A percentile compares a stretch with the other conserved stretches of the same genome.
Evolutionary conservation across 2,888 invertebrate genomes (phyloP).

Genomic region (Altica lythri): DNA sequence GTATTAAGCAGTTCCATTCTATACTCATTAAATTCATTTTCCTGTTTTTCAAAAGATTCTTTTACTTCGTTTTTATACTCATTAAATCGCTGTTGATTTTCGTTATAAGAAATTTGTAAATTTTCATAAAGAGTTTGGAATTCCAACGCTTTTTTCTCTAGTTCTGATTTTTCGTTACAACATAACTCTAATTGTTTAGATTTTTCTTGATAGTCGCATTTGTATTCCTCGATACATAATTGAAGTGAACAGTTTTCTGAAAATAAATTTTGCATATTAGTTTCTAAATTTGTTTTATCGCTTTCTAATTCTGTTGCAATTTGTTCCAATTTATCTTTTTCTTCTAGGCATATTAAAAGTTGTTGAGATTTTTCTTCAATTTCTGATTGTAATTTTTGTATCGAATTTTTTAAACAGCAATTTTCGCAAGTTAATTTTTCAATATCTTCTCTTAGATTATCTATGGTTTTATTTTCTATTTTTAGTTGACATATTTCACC

Average conservation of each 20-base stretch:
- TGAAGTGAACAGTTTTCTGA: no score
- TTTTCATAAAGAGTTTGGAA: neutral
- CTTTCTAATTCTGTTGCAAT: neutral
- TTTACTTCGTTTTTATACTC: no score
- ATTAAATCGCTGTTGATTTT: no score
- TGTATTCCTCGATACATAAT: no score
- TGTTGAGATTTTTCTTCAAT: neutral
- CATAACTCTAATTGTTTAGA: neutral
- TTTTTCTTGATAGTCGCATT: no score
- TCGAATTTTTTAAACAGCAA: neutral
- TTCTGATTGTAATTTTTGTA: neutral
- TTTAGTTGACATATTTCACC: slow-evolving; percentile 1
- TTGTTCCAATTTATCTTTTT: neutral
- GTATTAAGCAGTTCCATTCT: neutral
- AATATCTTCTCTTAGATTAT: slow-evolving; percentile 10
- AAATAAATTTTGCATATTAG: no score
- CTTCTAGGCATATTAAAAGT: neutral
- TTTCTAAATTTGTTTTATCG: neutral
- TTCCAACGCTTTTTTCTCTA: neutral
- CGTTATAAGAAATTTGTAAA: no score
- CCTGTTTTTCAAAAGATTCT: neutral
- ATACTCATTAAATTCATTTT: neutral
- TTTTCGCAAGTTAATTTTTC: neutral
- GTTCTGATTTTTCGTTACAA: neutral
- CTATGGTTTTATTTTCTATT: slow-evolving; percentile 12